A percentile compares a stretch with the other conserved stretches of the same genome.
Conservation (phyloP, 2,113 vertebrate species). For the Cichladusa arquata region DNA sequence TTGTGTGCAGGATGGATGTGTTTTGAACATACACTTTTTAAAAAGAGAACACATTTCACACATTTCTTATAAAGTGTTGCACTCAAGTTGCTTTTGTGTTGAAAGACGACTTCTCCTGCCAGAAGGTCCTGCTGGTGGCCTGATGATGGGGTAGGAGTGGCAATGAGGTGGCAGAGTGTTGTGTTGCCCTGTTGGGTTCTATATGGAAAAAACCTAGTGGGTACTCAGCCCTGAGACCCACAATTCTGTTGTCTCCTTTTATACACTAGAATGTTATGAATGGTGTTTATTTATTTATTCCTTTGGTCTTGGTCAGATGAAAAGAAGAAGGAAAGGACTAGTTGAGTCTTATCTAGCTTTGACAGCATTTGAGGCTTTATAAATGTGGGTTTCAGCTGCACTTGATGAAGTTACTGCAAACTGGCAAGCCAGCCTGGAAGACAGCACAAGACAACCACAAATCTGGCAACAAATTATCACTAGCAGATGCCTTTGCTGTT, state of each 20-base stretch:
- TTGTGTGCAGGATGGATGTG: neutral
- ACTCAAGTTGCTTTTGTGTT: fast-evolving
- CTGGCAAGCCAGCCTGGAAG: slow-evolving; percentile 70
- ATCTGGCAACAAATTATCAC: slow-evolving; percentile 57
- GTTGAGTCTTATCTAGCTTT: neutral
- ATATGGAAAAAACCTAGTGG: neutral
- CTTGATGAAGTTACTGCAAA: slow-evolving; percentile 71
- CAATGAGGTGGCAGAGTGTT: neutral
- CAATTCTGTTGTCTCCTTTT: neutral
- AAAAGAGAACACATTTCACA: fast-evolving
- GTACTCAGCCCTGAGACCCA: neutral
- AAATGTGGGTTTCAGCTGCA: slow-evolving; percentile 40
- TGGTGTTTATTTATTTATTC: slow-evolving; percentile 13
- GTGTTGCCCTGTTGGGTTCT: fast-evolving
- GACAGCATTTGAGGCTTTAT: neutral
- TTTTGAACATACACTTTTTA: fast-evolving
- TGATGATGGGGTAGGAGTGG: neutral
- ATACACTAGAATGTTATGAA: neutral
- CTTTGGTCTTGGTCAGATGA: neutral
- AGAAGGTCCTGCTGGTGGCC: neutral
- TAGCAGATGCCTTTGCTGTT: slow-evolving; percentile 75
- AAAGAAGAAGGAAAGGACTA: neutral
- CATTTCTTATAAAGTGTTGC: neutral
- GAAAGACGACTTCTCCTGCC: neutral
- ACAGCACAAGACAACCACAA: slow-evolving; percentile 56